Conservation (phyloP, 2,888 invertebrate species). For the Drosophila peninsularis region DNA sequence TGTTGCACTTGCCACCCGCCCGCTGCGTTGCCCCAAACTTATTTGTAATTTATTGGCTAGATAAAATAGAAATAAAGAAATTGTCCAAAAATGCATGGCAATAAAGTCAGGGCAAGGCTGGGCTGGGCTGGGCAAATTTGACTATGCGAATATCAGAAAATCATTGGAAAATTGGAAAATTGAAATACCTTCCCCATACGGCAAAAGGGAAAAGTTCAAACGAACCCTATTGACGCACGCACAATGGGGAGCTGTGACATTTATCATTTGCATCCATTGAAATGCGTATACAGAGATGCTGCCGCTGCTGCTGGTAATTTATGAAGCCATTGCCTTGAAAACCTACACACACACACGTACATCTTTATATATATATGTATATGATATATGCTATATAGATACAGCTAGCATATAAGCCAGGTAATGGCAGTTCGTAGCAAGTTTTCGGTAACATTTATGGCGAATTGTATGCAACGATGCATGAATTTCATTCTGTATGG, state of each 20-base stretch:
- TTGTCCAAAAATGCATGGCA: constrained; percentile 55
- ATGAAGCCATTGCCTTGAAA: constrained; percentile 54
- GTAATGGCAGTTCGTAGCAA: constrained; percentile 63
- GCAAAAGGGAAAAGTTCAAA: constrained; percentile 28
- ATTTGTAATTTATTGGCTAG: constrained; percentile 71
- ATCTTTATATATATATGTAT: constrained; percentile 1
- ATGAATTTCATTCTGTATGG: constrained; percentile 69
- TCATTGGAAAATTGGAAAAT: constrained; percentile 67
- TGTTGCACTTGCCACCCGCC: constrained; percentile 35
- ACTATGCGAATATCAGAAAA: constrained; percentile 60
- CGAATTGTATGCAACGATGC: constrained; percentile 78
- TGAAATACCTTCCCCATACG: constrained; percentile 27
- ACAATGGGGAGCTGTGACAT: constrained; percentile 55
- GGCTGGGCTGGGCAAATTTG: constrained; percentile 50
- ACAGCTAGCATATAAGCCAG: constrained; percentile 41
- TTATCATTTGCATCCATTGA: constrained; percentile 59
- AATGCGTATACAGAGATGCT: constrained; percentile 27
- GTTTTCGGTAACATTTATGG: constrained; percentile 72
- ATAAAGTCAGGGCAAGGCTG: constrained; percentile 28
- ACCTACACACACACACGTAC: too few relatives aligned
- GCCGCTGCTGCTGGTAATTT: constrained; percentile 56
- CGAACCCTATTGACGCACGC: constrained; percentile 60
- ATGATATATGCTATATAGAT: constrained; percentile 19
- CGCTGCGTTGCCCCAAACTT: constrained; percentile 21
- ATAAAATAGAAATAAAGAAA: constrained; percentile 70